Base-by-base conservation (phyloP, 2,888 invertebrate genomes). In the Antheraea assamensis region DNA sequence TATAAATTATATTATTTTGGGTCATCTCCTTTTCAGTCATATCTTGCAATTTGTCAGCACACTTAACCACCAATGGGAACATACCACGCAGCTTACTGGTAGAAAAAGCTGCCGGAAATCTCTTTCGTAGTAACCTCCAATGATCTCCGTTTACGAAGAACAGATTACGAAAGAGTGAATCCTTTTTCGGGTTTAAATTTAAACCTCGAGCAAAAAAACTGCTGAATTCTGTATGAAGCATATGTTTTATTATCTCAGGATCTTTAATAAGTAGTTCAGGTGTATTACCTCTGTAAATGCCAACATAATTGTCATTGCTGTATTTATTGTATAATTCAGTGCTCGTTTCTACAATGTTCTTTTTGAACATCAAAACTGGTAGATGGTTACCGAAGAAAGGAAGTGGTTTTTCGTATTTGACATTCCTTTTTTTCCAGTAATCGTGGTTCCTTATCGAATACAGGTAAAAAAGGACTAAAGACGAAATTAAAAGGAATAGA, bases 1-100 rank as follows among this genome's bases (percentile, higher is more conserved):
- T 83, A 73, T 76, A 74, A 7, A 80, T 76, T 24, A 74, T 70
- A 7, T 75, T 52, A 24, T 64, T 30, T 17, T 47, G 8, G 1
- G 21, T 47, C 3, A 21, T 71, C 24, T 73, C 64, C 42, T 35
- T 27, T 49, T 31, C 64, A 24, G 58, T 13, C 5, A 75, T 74
- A 0, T 74, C 49, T 58, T 75, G 74, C n/a, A 82, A 73, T 30
- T 79, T 75, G 10, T 81, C 78, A 17, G 78, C 75, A 30, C 79
- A 78, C 27, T 76, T 74, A 30, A 80, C 77, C 24, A 88, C 81
- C 30, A 88, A 76, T 2, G 88, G 88, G 31, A 86, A 88, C 88
- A 89, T 88, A 8, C 81, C 83, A 61, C 79, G 83, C 3, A 87
- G 77, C 77, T 85, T 89, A 13, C 84, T 83, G 71, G 81, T 81